A percentile compares a stretch with the other conserved stretches of the same genome.
These are phyloP conservation scores for Drosophila yakuba DNA, from an alignment of 1,140 invertebrate species.

Conservation along the genomic window DNA sequence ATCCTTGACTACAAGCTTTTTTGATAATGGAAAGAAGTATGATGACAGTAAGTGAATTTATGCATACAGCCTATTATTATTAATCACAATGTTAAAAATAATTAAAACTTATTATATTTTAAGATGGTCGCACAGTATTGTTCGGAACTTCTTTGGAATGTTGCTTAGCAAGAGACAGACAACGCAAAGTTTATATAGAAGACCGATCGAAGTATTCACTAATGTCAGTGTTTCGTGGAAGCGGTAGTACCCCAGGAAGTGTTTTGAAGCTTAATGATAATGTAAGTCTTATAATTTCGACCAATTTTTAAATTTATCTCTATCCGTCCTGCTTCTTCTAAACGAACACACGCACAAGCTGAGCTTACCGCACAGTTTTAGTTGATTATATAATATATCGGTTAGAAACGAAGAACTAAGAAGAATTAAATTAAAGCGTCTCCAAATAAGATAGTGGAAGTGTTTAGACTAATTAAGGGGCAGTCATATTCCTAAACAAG, in stretches of 20 bases:
- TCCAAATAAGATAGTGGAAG: no score
- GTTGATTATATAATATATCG: no score
- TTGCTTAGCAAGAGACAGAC: constrained; percentile 91
- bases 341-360: no score
- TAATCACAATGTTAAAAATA: neutral
- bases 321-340: no score
- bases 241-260: constrained; percentile 19
- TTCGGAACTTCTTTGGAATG: constrained; percentile 93
- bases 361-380: no score
- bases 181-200: constrained; percentile 22
- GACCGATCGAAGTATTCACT: constrained; percentile 62
- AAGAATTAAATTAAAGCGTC: no score
- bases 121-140: constrained; percentile 84
- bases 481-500: no score
- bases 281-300: constrained; percentile 32
- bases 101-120: neutral
- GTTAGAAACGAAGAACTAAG: no score
- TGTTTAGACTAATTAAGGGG: no score
- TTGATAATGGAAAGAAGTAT: constrained; percentile 90
- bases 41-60: constrained; percentile 87
- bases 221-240: constrained; percentile 59
- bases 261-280: constrained; percentile 60
- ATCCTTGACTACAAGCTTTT: constrained; percentile 93
- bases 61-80: neutral
- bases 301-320: neutral